A percentile compares a stretch with the other conserved stretches of the same genome.
These are phyloP conservation scores for Anthopleura xanthogrammica DNA, from an alignment of 92 coral and sea anemone species.

Conservation along the genomic window DNA sequence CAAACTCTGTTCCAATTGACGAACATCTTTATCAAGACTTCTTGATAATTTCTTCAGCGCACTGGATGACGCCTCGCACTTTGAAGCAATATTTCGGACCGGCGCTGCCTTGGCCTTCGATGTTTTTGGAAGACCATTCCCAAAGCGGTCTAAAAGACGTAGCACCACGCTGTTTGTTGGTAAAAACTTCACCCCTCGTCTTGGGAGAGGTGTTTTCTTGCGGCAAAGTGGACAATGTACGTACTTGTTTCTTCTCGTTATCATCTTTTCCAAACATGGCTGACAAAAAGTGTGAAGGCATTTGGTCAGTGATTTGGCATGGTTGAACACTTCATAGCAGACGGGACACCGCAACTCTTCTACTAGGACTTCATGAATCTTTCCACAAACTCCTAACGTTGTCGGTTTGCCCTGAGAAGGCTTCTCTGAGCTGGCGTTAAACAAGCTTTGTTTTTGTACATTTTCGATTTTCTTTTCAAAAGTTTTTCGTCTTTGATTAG, in stretches of 20 bases:
- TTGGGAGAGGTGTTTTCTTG: constrained; percentile 26
- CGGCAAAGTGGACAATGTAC: constrained; percentile 35
- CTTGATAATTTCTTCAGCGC: neutral
- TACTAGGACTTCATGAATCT: neutral
- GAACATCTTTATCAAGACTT: neutral
- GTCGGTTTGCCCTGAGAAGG: neutral
- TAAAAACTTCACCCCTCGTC: constrained; percentile 15
- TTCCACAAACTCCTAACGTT: neutral
- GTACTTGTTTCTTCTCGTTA: constrained; percentile 15
- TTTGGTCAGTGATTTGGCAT: constrained; percentile 4
- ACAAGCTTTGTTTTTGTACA: neutral
- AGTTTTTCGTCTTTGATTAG: neutral
- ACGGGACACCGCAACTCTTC: constrained; percentile 29
- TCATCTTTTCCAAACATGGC: constrained; percentile 20
- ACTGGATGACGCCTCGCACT: neutral
- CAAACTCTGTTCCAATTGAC: neutral
- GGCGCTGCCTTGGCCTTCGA: neutral
- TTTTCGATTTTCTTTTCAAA: neutral
- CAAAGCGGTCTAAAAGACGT: constrained; percentile 15
- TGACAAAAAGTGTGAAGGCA: constrained; percentile 32
- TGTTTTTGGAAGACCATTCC: neutral
- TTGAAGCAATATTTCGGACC: neutral
- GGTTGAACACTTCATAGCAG: constrained; percentile 11
- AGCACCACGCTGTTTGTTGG: constrained; percentile 28
- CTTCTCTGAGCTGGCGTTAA: neutral